A percentile compares a stretch with the other conserved stretches of the same genome.
These are phyloP conservation scores for western clawed frog (Xenopus tropicalis) DNA, from an alignment of 2,113 vertebrate genomes.

Conservation along the genomic window DNA sequence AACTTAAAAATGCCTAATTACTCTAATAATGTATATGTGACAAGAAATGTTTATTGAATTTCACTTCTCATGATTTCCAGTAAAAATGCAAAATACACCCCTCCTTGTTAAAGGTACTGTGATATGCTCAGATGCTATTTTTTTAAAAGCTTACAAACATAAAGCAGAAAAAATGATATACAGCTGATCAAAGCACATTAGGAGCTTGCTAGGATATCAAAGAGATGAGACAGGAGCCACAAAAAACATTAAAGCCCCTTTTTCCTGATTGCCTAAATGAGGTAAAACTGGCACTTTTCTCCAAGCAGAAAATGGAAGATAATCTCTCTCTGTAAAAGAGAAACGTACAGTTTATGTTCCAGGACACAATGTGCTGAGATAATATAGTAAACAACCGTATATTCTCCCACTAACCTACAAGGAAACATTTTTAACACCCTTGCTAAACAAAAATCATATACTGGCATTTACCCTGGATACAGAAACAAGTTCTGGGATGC, in stretches of 20 bases:
- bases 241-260: constrained; percentile 15
- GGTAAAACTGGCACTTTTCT: constrained; percentile 12
- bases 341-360: not conserved
- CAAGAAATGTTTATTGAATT: constrained; percentile 1
- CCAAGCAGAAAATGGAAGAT: constrained; percentile 9
- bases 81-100: not conserved
- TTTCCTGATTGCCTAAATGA: constrained; percentile 3
- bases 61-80: no score
- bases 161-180: constrained; percentile 11
- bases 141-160: constrained; percentile 6
- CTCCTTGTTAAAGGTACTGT: not conserved
- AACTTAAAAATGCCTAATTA: constrained; percentile 4
- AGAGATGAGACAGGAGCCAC: constrained; percentile 17
- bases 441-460: no score
- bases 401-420: no score
- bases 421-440: no score
- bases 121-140: constrained; percentile 4
- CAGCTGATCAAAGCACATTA: constrained; percentile 12
- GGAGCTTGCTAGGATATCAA: constrained; percentile 22
- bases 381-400: no score
- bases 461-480: no score
- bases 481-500: no score
- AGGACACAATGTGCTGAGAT: not conserved
- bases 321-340: not conserved
- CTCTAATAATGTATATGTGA: constrained; percentile 26